Evolutionary conservation across 2,888 invertebrate species (phyloP), one percentile per base, ranked within the genome.

Genomic region (Cheilosia vulpina): DNA sequence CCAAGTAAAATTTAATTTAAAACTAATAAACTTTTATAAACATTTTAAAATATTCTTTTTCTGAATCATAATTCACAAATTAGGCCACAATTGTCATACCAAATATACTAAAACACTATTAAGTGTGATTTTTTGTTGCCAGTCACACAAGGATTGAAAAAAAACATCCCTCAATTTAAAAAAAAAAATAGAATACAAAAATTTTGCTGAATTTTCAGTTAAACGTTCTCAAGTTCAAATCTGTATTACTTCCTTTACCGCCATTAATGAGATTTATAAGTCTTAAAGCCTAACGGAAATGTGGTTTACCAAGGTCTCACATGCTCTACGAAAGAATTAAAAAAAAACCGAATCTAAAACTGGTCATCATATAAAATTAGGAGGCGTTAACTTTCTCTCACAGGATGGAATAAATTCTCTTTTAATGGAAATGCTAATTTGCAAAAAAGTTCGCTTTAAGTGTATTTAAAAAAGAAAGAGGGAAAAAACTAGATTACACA

Each of bases 361-460:
- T 9, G n/a, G 21, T 38, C 34, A 5, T 38, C 38, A 21, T 2
- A 50, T 15, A 38, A 38, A 50, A 38, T 65, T 34, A 21, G 50
- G 50, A 65, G 19, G 24, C 24, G 27, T 60, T 27, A 45, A 45
- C 45, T 47, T 50, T 47, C 17, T 31, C 45, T 19, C 45, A 47
- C 55, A 45, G 13, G 17, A 27, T 31, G 21, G 57, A 45, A 57
- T 57, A 45, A 55, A 65, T 47, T 75, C 13, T 38, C n/a, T 24
- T 55, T 73, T 75, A 55, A 63, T 58, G 38, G 66, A 66, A 75
- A 57, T 65, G 47, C 19, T 66, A 57, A 66, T 75, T 57, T 19
- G 50, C 34, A 75, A 53, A 65, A 65, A 75, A 52, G 19, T 45
- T 53, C 34, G 4, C 62, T 43, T 53, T 53, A 63, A 63, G 43